Base-by-base conservation (phyloP, 2,113 vertebrate species). In the Chlorodrepanis virens region DNA sequence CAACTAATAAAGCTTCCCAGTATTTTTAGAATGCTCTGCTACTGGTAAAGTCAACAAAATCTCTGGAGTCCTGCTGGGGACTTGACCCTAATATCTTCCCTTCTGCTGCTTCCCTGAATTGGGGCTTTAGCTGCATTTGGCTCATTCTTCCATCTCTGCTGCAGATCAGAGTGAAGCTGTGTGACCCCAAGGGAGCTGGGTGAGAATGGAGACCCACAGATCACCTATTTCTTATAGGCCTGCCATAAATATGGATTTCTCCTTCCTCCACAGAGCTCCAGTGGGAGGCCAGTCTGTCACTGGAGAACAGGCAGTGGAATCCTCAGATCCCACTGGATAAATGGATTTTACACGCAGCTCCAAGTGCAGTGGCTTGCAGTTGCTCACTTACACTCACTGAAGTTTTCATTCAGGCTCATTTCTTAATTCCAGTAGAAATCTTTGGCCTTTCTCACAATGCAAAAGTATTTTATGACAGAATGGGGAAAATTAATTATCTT, bases 271-370 rank as follows among this genome's bases (percentile, higher is more conserved):
- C 49, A 37, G 1, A 12, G 44, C 33, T 47, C 7, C 63, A n/a
- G 24, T 27, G 72, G 52, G 49, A 37, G 13, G 9, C 28, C 72
- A 64, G 44, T 7, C 20, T 71, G 15, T 10, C 45, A 29, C 22
- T 68, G 31, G 31, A 24, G 39, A 27, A 1, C 31, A 68, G 42
- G 25, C 61, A n/a, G 0, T 6, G 27, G 10, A 25, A 29, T 10
- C 28, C 35, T 9, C 45, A 50, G 7, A 31, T 37, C 49, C n/a
- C 9, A 0, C 1, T 21, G 25, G 2, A 4, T 1, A 21, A 42
- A 33, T 54, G 40, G 44, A 6, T 52, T 89, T 83, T 65, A 22
- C 21, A 6, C 2, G 1, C 53, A 87, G 35, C 57, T 27, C 17
- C 31, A 6, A 15, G 54, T 10, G 28, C 10, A 21, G 33, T 18